Evolutionary conservation across 2,113 vertebrate species (phyloP).

Genomic region (Podocnemis expansa): DNA sequence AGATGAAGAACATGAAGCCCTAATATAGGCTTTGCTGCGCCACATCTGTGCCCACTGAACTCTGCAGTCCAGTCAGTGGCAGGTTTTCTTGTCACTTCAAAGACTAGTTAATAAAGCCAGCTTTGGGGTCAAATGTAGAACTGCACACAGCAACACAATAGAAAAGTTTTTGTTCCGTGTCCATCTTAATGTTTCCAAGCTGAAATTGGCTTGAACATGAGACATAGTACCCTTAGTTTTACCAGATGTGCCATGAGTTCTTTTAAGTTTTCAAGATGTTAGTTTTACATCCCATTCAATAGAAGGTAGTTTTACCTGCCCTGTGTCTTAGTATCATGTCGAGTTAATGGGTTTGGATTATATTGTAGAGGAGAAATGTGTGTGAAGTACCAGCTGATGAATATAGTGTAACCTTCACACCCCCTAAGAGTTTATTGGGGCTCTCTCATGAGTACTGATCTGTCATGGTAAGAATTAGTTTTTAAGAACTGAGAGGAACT

Average conservation of each 20-base stretch:
- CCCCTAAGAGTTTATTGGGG: neutral
- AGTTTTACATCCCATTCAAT: neutral
- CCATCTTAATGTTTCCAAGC: neutral
- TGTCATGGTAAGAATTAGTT: neutral
- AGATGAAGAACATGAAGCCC: neutral
- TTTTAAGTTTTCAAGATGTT: neutral
- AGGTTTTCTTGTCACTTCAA: neutral
- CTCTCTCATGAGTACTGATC: neutral
- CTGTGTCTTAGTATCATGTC: rapidly evolving
- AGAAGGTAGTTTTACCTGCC: neutral
- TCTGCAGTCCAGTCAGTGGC: neutral
- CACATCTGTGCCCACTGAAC: neutral
- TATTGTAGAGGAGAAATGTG: neutral
- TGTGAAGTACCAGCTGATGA: neutral
- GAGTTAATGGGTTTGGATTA: neutral
- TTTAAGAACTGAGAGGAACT: neutral
- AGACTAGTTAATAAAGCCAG: neutral
- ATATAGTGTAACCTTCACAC: neutral
- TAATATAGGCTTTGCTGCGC: neutral
- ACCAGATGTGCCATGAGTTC: neutral
- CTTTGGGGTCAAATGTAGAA: neutral
- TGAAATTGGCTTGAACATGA: neutral
- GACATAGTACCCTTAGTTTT: neutral
- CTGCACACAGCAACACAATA: neutral
- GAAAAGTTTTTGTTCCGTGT: neutral